Base-by-base conservation (phyloP, 2,888 invertebrate species). In the Drosophila atroscutellata region DNA sequence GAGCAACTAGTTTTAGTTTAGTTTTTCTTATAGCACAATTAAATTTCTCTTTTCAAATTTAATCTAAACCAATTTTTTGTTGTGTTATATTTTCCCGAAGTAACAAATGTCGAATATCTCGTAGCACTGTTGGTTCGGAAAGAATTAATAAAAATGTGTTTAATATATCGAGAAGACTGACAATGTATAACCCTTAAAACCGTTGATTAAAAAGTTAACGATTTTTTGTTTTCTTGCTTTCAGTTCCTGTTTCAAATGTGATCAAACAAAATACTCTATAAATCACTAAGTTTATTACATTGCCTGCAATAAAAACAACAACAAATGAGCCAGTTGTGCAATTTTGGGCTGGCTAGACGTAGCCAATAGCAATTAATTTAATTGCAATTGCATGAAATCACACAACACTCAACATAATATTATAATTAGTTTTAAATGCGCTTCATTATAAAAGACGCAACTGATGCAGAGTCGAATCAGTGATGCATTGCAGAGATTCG, bases 391-490 rank as follows among this genome's bases (percentile, higher is more conserved):
- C 86, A 81, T 83, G 72, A 79, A 83, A 79, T 72, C 72, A 42
- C 74, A 67, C 72, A 59, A 81, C 86, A 83, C 84, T 77, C 84
- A 88, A 75, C 61, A 64, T 75, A 75, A 77, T 83, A 88, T 88
- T 83, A 77, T 79, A 88, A 88, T 88, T 83, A 81, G 69, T 77
- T 74, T 74, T 62, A 75, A 87, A 84, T 87, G 63, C 58, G 80
- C 75, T 65, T 68, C 67, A 85, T 83, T 83, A 72, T 72, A 69
- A 64, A 75, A 74, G 63, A 77, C 59, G 61, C 63, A 68, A 59
- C 67, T 55, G 61, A 59, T 61, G 52, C 45, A 52, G 56, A 55
- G 39, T 55, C 62, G 51, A 60, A 32, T 50, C 70, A 72, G 57
- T 73, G 78, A 83, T 85, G 77, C 76, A 68, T 72, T 69, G 69